Percentiles rank a stretch among this genome's conserved stretches.
Evolutionary conservation across 2,888 invertebrate genomes (phyloP).

Genomic region (Diogma glabrata): DNA sequence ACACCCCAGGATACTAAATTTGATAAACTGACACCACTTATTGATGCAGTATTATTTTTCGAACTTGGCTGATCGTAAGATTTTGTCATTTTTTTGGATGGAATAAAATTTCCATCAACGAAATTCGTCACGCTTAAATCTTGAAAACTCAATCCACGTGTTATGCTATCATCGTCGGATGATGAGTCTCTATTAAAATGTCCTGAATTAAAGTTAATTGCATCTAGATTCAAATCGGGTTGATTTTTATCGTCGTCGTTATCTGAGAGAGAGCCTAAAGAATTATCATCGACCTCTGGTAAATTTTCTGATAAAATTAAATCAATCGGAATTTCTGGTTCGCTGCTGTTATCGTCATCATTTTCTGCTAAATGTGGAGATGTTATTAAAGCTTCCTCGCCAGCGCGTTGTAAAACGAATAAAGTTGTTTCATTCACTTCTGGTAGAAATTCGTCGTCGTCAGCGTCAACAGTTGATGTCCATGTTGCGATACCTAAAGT

Average conservation of each 20-base stretch:
- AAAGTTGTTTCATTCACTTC: conserved; percentile 32
- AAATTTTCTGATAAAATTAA: conserved; percentile 33
- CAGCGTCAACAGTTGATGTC: conserved; percentile 21
- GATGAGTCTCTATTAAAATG: conserved; percentile 33
- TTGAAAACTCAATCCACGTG: conserved; percentile 33
- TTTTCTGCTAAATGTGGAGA: conserved; percentile 22
- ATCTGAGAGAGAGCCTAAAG: conserved; percentile 27
- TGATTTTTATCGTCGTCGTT: conserved; percentile 19
- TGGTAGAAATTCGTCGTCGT: conserved; percentile 33
- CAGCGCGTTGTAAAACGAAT: conserved; percentile 30
- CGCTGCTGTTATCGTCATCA: conserved; percentile 29
- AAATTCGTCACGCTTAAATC: conserved; percentile 22
- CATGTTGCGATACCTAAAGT: too few species aligned
- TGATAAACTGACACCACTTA: background rate
- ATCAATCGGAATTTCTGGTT: conserved; percentile 32
- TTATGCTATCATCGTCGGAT: conserved; percentile 33
- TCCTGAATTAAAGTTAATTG: conserved; percentile 30
- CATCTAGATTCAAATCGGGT: conserved; percentile 1
- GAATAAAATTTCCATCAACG: conserved; percentile 19
- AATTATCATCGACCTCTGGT: conserved; percentile 35
- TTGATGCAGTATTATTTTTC: too few species aligned
- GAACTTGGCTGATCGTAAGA: background rate
- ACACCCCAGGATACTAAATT: conserved; percentile 5
- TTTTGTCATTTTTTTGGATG: conserved; percentile 5
- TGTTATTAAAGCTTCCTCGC: conserved; percentile 29